Conservation (phyloP, 2,113 vertebrate species). For the Zapus hudsonius region DNA sequence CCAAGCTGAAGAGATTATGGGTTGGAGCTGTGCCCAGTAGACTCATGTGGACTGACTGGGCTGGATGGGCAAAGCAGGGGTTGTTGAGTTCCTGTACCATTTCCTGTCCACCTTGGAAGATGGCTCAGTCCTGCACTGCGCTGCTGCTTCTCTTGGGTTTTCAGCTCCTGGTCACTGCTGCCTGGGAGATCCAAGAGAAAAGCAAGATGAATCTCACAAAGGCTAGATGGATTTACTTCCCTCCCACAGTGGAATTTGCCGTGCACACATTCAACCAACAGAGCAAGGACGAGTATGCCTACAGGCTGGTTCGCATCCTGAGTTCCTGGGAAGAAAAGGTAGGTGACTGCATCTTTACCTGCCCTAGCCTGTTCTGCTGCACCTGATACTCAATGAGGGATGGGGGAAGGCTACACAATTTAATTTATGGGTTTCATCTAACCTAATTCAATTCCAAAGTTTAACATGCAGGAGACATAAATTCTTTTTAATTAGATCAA, state of each 20-base stretch:
- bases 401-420: too few relatives aligned
- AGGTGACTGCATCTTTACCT: background rate
- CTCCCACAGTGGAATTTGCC: background rate
- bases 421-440: background rate
- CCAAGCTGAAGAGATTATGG: background rate
- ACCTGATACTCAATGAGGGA: background rate
- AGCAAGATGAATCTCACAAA: background rate
- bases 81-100: background rate
- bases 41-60: accelerated
- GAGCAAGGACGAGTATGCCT: background rate
- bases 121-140: background rate
- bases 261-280: slow-evolving; percentile 35
- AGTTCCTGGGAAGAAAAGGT: background rate
- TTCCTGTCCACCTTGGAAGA: accelerated
- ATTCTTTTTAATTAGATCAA: background rate
- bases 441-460: background rate
- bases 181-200: background rate
- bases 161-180: background rate
- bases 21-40: background rate
- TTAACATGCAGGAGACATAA: background rate
- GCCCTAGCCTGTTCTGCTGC: background rate
- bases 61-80: background rate
- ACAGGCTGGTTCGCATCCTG: background rate
- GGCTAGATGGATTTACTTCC: accelerated
- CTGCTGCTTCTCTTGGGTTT: background rate